phyloP scores from a whole-genome alignment of 2,888 invertebrate genomes.

The Tenodera sinensis region DNA sequence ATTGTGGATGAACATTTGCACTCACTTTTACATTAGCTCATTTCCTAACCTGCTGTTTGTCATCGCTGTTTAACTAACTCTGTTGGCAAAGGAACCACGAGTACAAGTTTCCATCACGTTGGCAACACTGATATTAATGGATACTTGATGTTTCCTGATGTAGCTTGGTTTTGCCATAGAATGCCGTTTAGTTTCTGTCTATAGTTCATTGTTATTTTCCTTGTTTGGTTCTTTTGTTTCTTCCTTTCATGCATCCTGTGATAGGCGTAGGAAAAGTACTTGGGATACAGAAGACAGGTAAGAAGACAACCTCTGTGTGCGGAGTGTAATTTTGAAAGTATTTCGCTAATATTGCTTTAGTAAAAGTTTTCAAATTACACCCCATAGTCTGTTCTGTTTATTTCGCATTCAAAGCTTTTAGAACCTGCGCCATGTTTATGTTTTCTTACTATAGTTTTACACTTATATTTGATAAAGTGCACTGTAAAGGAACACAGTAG shows the following conservation, averaged over 20 bases:
- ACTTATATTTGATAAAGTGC: background rate
- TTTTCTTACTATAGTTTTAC: background rate
- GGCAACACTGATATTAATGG: background rate
- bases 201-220: constrained; percentile 22
- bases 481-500: no score
- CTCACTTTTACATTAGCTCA: no score
- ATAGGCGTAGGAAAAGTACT: constrained; percentile 31
- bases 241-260: constrained; percentile 25
- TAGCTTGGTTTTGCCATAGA: background rate
- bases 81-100: no score
- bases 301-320: constrained; percentile 5
- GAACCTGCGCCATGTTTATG: background rate
- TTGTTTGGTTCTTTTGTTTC: constrained; percentile 33
- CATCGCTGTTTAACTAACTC: no score
- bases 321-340: background rate
- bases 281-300: constrained; percentile 35
- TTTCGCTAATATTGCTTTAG: no score
- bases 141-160: background rate
- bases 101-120: background rate
- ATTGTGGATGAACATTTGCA: no score
- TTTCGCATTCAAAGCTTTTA: background rate
- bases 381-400: background rate
- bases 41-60: no score
- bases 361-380: background rate
- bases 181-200: background rate